Percentiles rank a stretch among this genome's conserved stretches.
Conservation (phyloP, 2,797 vertebrate species). For the Pseudochromis fuscus region DNA sequence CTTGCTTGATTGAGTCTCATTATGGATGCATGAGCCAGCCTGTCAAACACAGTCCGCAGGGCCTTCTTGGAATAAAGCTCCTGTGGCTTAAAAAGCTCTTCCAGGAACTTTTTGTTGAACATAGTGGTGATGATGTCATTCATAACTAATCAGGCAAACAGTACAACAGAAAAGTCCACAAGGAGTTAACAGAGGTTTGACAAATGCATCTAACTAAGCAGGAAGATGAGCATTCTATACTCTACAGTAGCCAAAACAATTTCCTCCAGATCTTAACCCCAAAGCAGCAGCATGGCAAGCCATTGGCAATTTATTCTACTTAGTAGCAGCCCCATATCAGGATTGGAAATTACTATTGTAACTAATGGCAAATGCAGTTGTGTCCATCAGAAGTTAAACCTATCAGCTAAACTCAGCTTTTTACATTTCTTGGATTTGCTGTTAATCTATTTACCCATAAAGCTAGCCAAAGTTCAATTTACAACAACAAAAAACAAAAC, state of each 20-base stretch:
- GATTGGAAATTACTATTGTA: not conserved
- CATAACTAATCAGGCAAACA: slow-evolving; percentile 88
- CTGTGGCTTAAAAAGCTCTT: slow-evolving; percentile 97
- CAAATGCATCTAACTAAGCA: slow-evolving; percentile 49
- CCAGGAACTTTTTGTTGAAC: slow-evolving; percentile 98
- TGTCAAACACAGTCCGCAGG: slow-evolving; percentile 94
- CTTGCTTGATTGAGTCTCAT: slow-evolving; percentile 99
- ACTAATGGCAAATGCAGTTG: not conserved
- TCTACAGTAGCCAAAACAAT: slow-evolving; percentile 32
- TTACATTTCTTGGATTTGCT: not conserved
- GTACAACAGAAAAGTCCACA: slow-evolving; percentile 35
- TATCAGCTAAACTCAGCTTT: not conserved
- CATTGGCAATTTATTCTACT: slow-evolving; percentile 27
- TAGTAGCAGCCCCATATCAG: slow-evolving; percentile 1
- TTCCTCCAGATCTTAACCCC: slow-evolving; percentile 38
- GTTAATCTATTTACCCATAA: not conserved
- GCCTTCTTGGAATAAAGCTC: slow-evolving; percentile 99
- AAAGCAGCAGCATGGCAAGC: slow-evolving; percentile 61
- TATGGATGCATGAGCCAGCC: slow-evolving; percentile 96
- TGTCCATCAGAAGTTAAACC: not conserved
- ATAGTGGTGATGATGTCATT: slow-evolving; percentile 99
- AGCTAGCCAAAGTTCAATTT: not conserved
- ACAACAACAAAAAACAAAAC: not conserved
- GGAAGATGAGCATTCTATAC: slow-evolving; percentile 51
- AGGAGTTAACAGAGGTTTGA: slow-evolving; percentile 19